phyloP scores from a whole-genome alignment of 2,113 vertebrate species.

The Stigmatopora nigra region DNA sequence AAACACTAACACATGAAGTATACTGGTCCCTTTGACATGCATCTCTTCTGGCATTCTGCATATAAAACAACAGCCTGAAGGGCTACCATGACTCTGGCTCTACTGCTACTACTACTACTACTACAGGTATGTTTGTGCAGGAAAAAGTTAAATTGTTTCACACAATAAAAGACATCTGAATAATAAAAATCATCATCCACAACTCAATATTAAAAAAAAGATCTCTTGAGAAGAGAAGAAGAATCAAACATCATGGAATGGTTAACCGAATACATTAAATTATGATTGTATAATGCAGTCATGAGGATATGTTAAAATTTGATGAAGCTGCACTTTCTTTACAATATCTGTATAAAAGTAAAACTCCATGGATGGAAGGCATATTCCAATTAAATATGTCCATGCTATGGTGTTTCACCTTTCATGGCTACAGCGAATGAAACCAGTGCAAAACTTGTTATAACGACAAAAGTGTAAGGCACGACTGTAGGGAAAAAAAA shows the following conservation, averaged over 20 bases:
- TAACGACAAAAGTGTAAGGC: constrained; percentile 8
- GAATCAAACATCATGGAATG: constrained; percentile 23
- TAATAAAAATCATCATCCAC: constrained; percentile 38
- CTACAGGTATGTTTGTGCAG: constrained; percentile 3
- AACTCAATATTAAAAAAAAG: constrained; percentile 9
- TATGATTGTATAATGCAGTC: constrained; percentile 49
- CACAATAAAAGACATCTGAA: constrained; percentile 18
- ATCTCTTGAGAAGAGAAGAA: constrained; percentile 30
- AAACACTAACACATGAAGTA: constrained; percentile 9
- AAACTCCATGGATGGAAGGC: constrained; percentile 30
- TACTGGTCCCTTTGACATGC: constrained; percentile 15
- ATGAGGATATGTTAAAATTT: constrained; percentile 58
- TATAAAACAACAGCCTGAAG: background rate
- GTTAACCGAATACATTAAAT: constrained; percentile 41
- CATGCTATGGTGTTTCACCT: constrained; percentile 1
- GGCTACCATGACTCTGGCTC: background rate
- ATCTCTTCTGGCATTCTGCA: constrained; percentile 1
- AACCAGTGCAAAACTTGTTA: constrained; percentile 20
- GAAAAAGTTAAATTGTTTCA: constrained; percentile 19
- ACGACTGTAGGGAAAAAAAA: constrained; percentile 23
- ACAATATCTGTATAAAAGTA: constrained; percentile 28
- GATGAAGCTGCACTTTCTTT: constrained; percentile 24
- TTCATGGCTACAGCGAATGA: constrained; percentile 13
- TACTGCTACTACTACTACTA: too few species aligned
- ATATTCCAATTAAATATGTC: constrained; percentile 12